phyloP scores from a whole-genome alignment of 2,888 invertebrate species.

The Bellardia bayeri region DNA sequence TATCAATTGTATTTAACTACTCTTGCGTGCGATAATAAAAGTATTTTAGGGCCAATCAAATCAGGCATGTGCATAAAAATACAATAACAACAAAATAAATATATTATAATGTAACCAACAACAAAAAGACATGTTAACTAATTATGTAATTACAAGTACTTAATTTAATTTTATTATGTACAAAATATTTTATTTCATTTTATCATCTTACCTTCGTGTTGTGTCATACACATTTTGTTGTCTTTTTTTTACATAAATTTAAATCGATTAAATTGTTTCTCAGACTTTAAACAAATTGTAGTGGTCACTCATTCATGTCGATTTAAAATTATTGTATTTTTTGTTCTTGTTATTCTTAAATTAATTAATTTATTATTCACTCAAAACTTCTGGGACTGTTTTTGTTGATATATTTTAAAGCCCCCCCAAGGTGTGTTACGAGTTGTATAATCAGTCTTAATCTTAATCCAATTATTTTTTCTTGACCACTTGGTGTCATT shows the following conservation, averaged over 20 bases:
- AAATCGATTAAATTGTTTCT: background rate
- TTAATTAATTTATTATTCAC: conserved; percentile 31
- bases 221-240: background rate
- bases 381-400: background rate
- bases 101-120: background rate
- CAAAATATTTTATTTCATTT: background rate
- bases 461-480: conserved; percentile 43
- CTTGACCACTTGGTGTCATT: conserved; percentile 24
- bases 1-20: background rate
- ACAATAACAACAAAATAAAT: background rate
- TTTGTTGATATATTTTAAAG: background rate
- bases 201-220: background rate
- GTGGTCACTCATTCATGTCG: background rate
- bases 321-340: background rate
- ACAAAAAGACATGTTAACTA: background rate
- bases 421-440: background rate
- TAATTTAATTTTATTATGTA: conserved; percentile 4
- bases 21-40: background rate
- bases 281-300: background rate
- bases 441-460: conserved; percentile 22
- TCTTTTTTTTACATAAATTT: background rate
- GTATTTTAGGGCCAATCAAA: conserved; percentile 11
- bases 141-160: background rate
- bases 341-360: background rate
- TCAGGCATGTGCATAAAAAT: background rate